Base-by-base conservation (phyloP, 1,140 invertebrate genomes). In the Zaprionus africanus region DNA sequence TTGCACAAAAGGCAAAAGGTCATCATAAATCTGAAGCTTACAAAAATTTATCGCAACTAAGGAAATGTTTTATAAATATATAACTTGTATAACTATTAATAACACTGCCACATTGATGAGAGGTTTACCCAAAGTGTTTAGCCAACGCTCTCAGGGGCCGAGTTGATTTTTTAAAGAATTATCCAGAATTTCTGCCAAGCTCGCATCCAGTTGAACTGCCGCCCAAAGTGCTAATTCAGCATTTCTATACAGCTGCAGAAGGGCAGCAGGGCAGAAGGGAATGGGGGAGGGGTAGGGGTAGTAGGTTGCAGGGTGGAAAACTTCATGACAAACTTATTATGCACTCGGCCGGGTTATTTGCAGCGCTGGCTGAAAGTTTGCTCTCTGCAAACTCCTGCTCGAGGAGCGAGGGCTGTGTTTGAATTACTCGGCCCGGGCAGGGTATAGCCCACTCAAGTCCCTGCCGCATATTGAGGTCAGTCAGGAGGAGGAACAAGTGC, bases 401-500 rank as follows among this genome's bases (percentile, higher is more conserved):
- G n/a, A 46, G 59, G 76, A 87, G 81, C 66, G 49, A 49, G 76
- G 77, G 66, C 83, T 83, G 84, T 88, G 83, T 87, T 86, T 87
- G 83, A 87, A 88, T 83, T 88, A 88, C 83, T 87, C 73, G 66
- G 63, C 80, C 77, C 69, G n/a, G 41, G 19, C 19, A 51, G 46
- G 46, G 11, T 24, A 24, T 4, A 51, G 46, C 46, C 19, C 81
- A 88, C 83, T 87, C 78, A 81, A 88, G 81, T 76, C 68, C 49
- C 49, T 69, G 84, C 76, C 87, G 83, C 84, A 87, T 88, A 87
- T 87, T 87, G 84, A 81, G 83, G 83, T 87, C 83, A 87, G 84
- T 63, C 24, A 24, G 62, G 31, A n/a, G 75, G 19, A 19, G 46
- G 9, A 11, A 4, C 17, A 38, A 43, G 12, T 34, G 31, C 31